phyloP scores from a whole-genome alignment of 2,113 vertebrate species.

The Dunckerocampus dactyliophorus region DNA sequence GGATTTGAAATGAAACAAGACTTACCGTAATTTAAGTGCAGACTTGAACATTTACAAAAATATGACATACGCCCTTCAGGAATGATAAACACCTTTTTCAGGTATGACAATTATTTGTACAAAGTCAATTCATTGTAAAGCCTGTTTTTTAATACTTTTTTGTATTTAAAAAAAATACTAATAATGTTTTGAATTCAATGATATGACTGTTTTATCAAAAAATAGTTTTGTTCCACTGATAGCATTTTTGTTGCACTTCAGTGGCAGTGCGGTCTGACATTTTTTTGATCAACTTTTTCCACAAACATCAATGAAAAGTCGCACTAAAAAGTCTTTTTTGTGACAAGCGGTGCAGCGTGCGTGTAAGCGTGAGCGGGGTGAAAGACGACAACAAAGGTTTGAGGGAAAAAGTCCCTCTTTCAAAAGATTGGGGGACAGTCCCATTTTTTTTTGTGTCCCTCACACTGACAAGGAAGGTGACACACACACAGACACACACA shows the following conservation, averaged over 20 bases:
- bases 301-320: conserved; percentile 5
- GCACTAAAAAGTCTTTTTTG: conserved; percentile 12
- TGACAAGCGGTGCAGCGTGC: conserved; percentile 12
- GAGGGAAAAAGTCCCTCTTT: conserved; percentile 58
- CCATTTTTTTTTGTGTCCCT: conserved; percentile 19
- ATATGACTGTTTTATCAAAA: neutral
- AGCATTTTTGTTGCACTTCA: neutral
- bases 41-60: too few species aligned
- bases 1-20: too few species aligned
- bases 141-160: too few species aligned
- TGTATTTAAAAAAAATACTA: too few species aligned
- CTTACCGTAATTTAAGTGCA: too few species aligned
- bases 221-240: neutral
- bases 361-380: conserved; percentile 43
- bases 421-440: conserved; percentile 48
- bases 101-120: too few species aligned
- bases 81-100: too few species aligned
- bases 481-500: conserved; percentile 49
- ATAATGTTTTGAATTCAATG: too few species aligned
- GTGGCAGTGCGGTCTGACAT: neutral
- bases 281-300: neutral
- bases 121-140: too few species aligned
- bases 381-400: conserved; percentile 48
- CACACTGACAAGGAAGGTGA: conserved; percentile 44
- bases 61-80: too few species aligned